Conservation (phyloP, 1,140 invertebrate species). For the Penaeus indicus region DNA sequence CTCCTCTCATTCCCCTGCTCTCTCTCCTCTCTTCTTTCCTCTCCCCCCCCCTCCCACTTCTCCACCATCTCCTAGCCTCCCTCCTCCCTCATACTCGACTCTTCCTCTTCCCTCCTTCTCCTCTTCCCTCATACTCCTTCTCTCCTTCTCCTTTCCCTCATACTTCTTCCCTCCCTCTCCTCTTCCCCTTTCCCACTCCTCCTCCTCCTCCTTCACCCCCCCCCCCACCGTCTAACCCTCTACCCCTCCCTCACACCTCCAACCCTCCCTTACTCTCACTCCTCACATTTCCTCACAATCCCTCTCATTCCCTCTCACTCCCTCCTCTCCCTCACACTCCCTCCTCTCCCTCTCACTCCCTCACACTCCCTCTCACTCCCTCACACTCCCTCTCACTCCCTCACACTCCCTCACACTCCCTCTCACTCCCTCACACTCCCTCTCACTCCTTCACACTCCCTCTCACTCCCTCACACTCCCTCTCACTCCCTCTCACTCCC, state of each 20-base stretch:
- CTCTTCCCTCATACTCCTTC: not conserved
- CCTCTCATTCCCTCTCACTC: not conserved
- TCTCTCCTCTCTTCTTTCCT: constrained; percentile 14
- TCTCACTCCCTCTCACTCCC: not conserved
- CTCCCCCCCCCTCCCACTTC: not conserved
- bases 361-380: not conserved
- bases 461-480: not conserved
- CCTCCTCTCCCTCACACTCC: not conserved
- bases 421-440: not conserved
- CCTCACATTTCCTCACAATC: not conserved
- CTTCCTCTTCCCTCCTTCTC: too few species aligned
- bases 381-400: not conserved
- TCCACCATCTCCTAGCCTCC: not conserved
- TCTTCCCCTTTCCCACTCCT: not conserved
- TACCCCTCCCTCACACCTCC: too few species aligned
- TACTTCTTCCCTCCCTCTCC: not conserved
- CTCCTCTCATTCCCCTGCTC: not conserved
- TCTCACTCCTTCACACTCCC: not conserved
- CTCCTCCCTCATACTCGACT: not conserved
- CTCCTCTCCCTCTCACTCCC: not conserved
- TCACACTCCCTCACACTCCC: too few species aligned
- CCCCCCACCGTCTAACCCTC: not conserved
- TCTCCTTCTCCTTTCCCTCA: not conserved
- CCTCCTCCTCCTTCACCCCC: not conserved
- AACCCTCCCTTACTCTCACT: not conserved